Percentiles rank a stretch among this genome's conserved stretches.
phyloP scores from a whole-genome alignment of 2,797 vertebrate species.

The Sebastes aleutianus region DNA sequence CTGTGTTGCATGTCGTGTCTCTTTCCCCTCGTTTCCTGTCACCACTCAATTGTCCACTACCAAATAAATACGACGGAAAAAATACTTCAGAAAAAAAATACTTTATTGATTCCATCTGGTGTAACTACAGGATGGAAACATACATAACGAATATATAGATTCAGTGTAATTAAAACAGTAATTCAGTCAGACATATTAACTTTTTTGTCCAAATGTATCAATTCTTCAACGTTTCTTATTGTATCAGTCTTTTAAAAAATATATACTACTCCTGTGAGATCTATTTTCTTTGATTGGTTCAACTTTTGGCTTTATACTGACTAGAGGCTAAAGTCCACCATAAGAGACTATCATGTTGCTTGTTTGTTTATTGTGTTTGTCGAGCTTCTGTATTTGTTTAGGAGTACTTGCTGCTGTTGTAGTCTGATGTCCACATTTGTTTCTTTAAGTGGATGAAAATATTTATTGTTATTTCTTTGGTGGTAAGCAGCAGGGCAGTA shows the following conservation, averaged over 20 bases:
- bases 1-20: neutral
- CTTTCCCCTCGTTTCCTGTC: neutral
- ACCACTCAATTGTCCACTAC: neutral
- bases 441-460: constrained; percentile 3
- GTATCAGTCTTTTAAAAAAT: neutral
- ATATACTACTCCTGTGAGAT: neutral
- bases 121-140: neutral
- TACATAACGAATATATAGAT: neutral
- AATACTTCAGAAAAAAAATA: neutral
- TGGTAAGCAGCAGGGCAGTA: neutral
- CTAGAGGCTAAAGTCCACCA: constrained; percentile 1
- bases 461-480: constrained; percentile 12
- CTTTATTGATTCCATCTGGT: neutral
- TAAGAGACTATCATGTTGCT: neutral
- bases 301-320: neutral
- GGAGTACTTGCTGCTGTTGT: neutral
- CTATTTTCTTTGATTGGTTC: neutral
- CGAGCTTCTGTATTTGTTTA: constrained; percentile 13
- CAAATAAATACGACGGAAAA: neutral
- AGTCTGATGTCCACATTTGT: constrained; percentile 9
- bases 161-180: neutral
- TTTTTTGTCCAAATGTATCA: neutral
- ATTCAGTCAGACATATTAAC: neutral
- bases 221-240: neutral
- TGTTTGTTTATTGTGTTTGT: constrained; percentile 22